Evolutionary conservation across 2,797 vertebrate species (phyloP).

Genomic region (Gallinago solitaria): DNA sequence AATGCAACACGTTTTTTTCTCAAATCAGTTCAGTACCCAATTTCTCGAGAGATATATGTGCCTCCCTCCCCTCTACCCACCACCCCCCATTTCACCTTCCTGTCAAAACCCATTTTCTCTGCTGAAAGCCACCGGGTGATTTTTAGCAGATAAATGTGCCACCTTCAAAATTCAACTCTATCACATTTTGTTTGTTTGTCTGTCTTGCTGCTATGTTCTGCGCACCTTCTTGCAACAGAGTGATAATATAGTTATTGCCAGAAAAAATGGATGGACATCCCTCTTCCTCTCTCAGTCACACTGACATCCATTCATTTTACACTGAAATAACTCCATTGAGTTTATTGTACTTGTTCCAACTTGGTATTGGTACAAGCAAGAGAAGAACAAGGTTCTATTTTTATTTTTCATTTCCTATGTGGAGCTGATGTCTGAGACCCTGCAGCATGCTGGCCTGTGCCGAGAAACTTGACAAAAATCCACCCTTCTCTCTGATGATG

Average conservation of each 20-base stretch:
- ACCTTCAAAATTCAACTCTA: conserved; percentile 31
- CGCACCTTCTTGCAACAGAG: neutral
- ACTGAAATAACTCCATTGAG: conserved; percentile 64
- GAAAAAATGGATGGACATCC: conserved; percentile 40
- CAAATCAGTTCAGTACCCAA: neutral
- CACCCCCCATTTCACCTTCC: neutral
- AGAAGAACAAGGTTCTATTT: conserved; percentile 49
- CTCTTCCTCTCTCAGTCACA: conserved; percentile 44
- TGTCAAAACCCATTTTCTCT: conserved; percentile 25
- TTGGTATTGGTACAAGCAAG: conserved; percentile 54
- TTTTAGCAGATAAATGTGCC: conserved; percentile 38
- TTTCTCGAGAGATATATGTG: neutral
- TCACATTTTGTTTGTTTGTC: conserved; percentile 34
- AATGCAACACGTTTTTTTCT: neutral
- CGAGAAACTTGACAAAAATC: conserved; percentile 24
- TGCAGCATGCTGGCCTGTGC: neutral
- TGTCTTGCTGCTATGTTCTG: neutral
- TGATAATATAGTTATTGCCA: conserved; percentile 57
- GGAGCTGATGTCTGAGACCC: conserved; percentile 13
- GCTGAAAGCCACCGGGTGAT: conserved; percentile 18
- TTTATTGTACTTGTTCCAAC: conserved; percentile 63
- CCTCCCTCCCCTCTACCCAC: neutral
- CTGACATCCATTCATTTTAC: conserved; percentile 60
- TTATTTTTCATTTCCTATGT: conserved; percentile 53
- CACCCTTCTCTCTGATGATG: conserved; percentile 6